Evolutionary conservation across 2,888 invertebrate genomes (phyloP).

Genomic region (Iphiclides podalirius): DNA sequence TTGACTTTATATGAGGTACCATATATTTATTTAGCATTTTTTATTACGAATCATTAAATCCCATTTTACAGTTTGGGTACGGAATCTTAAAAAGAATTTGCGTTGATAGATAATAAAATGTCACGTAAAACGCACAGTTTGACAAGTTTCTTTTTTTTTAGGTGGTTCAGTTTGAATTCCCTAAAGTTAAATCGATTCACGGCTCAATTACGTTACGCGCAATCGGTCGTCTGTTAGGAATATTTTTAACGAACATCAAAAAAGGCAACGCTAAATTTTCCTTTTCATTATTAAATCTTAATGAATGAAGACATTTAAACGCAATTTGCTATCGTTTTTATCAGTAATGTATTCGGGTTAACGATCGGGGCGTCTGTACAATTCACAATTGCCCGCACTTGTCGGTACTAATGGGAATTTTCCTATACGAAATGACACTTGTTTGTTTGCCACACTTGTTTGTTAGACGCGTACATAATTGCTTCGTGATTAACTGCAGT

Average conservation of each 20-base stretch:
- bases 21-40: no score
- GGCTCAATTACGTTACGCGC: no score
- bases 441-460: conserved; percentile 38
- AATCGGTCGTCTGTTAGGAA: conserved; percentile 40
- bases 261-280: conserved; percentile 66
- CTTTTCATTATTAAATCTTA: conserved; percentile 54
- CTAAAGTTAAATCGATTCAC: no score
- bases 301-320: conserved; percentile 56
- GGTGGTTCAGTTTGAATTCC: no score
- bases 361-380: conserved; percentile 46
- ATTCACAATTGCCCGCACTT: conserved; percentile 48
- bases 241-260: conserved; percentile 42
- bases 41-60: no score
- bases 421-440: conserved; percentile 64
- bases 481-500: conserved; percentile 34
- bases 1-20: no score
- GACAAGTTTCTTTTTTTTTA: no score
- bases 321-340: conserved; percentile 59
- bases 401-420: conserved; percentile 67
- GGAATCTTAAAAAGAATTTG: no score
- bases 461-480: conserved; percentile 44
- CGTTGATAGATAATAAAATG: no score
- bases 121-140: no score
- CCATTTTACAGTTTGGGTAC: no score
- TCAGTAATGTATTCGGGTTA: conserved; percentile 61